These are phyloP conservation scores for Trichoplax adhaerens DNA, from an alignment of 37 sponge, comb jelly and placozoan genomes.

Conservation along the genomic window DNA sequence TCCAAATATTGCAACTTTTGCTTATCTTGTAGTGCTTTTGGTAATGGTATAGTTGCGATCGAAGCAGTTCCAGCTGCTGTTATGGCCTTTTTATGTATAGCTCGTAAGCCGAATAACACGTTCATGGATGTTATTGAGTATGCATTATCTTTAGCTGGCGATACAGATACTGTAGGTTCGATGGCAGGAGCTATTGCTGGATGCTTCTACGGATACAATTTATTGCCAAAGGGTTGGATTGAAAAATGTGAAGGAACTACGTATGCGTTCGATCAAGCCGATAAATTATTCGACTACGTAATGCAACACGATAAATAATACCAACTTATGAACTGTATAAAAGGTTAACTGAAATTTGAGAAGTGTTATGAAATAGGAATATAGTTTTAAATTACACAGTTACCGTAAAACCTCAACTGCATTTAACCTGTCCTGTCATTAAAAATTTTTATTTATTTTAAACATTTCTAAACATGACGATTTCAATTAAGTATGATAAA, in stretches of 20 bases:
- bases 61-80: slow-evolving; percentile 59
- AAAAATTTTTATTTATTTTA: too few relatives aligned
- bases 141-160: slow-evolving; percentile 61
- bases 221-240: slow-evolving; percentile 39
- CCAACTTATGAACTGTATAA: too few relatives aligned
- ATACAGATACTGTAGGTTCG: slow-evolving; percentile 64
- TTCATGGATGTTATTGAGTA: slow-evolving; percentile 40
- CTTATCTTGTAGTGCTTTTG: too few relatives aligned
- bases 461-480: too few relatives aligned
- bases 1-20: too few relatives aligned
- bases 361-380: too few relatives aligned
- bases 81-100: slow-evolving; percentile 38
- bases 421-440: too few relatives aligned
- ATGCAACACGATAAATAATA: too few relatives aligned
- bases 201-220: slow-evolving; percentile 35
- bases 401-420: too few relatives aligned
- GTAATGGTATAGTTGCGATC: background rate
- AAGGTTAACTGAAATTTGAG: too few relatives aligned
- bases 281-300: slow-evolving; percentile 17
- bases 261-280: slow-evolving; percentile 18
- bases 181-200: slow-evolving; percentile 76
- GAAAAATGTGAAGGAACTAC: slow-evolving; percentile 19
- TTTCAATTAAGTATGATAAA: too few relatives aligned
- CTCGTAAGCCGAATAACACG: background rate
- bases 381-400: too few relatives aligned